Evolutionary conservation across 2,888 invertebrate species (phyloP), one percentile per base, ranked within the genome.

Genomic region (Cantharis lateralis): DNA sequence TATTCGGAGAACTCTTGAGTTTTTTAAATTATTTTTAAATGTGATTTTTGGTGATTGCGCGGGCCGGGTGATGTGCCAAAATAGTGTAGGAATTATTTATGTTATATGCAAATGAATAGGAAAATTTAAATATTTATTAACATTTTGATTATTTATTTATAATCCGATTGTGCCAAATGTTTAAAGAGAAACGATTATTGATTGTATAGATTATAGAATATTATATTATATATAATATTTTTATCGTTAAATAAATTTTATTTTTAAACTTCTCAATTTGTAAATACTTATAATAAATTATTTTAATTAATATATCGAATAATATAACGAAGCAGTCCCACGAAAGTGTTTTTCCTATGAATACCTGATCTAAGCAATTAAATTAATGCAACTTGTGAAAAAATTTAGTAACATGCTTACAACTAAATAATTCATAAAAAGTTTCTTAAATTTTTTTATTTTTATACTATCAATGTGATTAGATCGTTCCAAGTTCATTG

Each of bases 1-100:
- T 83, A 81, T 75, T 80, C 78, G 78, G 79, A 80, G 80, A 79
- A 82, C 16, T 24, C 28, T 24, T 77, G 73, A 68, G 70, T 64
- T 72, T 16, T 10, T 26, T 18, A 13, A 10, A 18, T 16, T 20
- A 64, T 74, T 68, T 66, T 74, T 62, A 62, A 61, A 72, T 66
- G 68, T 48, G 61, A 62, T 71, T 72, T 71, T 61, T 71, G 62
- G 63, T 63, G 26, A 32, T 26, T 68, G 73, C 28, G 15, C 20
- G 16, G 26, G 61, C 20, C 62, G 26, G 61, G 62, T 61, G 18
- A 63, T 64, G 64, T 66, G 64, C 64, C 64, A 68, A 68, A 68
- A 68, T 68, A 68, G 32, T 24, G n/a, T 16, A 26, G 68, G 15
- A 28, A 28, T 68, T 26, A 68, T 68, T 68, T 68, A 68, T 68